phyloP scores from a whole-genome alignment of 2,888 invertebrate species.

The Vandiemenella viatica region DNA sequence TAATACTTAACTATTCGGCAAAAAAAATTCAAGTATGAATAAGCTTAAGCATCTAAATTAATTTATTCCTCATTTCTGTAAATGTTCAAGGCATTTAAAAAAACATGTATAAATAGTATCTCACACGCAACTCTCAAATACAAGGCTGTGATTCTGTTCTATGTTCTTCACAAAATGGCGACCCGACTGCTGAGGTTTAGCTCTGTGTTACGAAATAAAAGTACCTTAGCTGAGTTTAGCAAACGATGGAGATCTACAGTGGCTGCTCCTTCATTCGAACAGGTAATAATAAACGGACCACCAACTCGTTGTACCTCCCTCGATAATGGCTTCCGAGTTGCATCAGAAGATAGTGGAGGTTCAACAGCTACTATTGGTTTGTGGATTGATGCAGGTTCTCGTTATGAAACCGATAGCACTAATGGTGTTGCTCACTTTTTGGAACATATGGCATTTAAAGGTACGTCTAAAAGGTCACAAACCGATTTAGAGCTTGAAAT shows the following conservation, averaged over 20 bases:
- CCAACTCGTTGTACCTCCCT: slow-evolving; percentile 78
- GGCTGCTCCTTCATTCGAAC: slow-evolving; percentile 35
- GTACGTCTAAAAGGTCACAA: slow-evolving; percentile 86
- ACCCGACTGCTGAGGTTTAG: slow-evolving; percentile 28
- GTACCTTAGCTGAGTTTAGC: slow-evolving; percentile 24
- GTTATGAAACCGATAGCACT: slow-evolving; percentile 82
- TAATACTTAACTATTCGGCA: too few relatives aligned
- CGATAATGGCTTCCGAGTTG: slow-evolving; percentile 82
- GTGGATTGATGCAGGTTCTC: slow-evolving; percentile 98
- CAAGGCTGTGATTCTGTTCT: too few relatives aligned
- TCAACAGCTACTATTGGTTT: slow-evolving; percentile 94
- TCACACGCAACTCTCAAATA: too few relatives aligned
- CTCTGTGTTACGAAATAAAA: slow-evolving; percentile 26
- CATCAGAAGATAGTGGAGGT: slow-evolving; percentile 90
- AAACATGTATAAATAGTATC: too few relatives aligned
- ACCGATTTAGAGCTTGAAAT: slow-evolving; percentile 92
- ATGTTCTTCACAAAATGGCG: slow-evolving; percentile 26
- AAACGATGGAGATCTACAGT: slow-evolving; percentile 37
- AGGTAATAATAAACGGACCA: slow-evolving; percentile 75
- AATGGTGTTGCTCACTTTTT: slow-evolving; percentile 99
- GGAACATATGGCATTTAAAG: slow-evolving; percentile 99
- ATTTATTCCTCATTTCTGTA: too few relatives aligned
- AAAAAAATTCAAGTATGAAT: too few relatives aligned
- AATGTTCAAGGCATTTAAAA: too few relatives aligned
- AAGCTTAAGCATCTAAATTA: too few relatives aligned